Evolutionary conservation across 1,140 invertebrate genomes (phyloP).

Genomic region (Sinella curviseta): DNA sequence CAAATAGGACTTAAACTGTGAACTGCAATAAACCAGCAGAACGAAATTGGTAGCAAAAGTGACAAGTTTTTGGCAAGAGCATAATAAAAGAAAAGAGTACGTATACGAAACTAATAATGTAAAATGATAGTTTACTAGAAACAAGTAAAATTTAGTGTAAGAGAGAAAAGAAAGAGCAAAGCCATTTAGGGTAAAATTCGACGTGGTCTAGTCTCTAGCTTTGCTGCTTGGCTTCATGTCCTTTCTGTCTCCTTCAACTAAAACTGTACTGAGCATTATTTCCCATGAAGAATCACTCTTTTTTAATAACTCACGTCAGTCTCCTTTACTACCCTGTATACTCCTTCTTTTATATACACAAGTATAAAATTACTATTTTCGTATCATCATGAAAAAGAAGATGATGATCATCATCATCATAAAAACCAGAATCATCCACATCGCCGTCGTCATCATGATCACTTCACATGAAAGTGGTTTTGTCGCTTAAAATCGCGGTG

Average conservation of each 20-base stretch:
- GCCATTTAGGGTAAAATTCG: not conserved
- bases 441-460: too few species aligned
- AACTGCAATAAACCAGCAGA: not conserved
- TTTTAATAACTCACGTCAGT: not conserved
- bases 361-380: not conserved
- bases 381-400: too few species aligned
- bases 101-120: too few species aligned
- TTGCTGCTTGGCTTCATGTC: not conserved
- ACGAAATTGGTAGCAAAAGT: constrained; percentile 12
- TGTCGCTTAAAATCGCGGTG: not conserved
- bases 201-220: not conserved
- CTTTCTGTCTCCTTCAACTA: not conserved
- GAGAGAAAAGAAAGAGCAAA: not conserved
- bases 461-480: not conserved
- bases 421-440: too few species aligned
- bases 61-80: not conserved
- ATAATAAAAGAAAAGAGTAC: too few species aligned
- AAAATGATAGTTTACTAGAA: not conserved
- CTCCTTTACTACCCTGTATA: not conserved
- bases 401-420: too few species aligned
- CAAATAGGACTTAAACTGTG: not conserved
- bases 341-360: not conserved
- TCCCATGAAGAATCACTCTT: too few species aligned
- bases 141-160: not conserved
- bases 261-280: too few species aligned